Conservation (phyloP, 2,113 vertebrate species). For the Mionectes macconnelli region DNA sequence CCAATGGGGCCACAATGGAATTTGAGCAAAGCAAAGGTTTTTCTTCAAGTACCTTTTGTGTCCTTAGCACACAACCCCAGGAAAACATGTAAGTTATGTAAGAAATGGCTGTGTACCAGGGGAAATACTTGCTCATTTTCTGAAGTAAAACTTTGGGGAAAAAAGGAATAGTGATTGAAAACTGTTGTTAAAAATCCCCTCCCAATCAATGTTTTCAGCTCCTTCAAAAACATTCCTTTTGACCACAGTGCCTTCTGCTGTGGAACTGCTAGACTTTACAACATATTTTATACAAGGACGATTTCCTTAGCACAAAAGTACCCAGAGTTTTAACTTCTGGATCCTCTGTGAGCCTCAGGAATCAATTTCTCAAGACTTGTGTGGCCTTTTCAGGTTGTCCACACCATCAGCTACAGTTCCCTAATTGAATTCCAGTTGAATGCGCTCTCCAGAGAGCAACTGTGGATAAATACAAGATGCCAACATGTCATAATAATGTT, state of each 20-base stretch:
- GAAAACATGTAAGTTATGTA: not conserved
- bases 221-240: not conserved
- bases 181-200: not conserved
- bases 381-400: constrained; percentile 1
- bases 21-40: not conserved
- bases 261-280: not conserved
- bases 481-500: constrained; percentile 37
- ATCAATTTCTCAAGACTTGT: not conserved
- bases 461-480: constrained; percentile 20
- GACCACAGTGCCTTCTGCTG: not conserved
- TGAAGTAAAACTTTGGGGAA: not conserved
- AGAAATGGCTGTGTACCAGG: not conserved
- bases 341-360: not conserved
- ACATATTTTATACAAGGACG: not conserved
- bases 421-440: not conserved
- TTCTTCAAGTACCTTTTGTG: not conserved
- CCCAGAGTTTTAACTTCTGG: not conserved
- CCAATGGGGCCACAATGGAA: not conserved
- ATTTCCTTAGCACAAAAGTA: not conserved
- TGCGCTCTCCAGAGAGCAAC: not conserved
- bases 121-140: not conserved
- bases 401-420: not conserved
- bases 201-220: not conserved
- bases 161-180: not conserved
- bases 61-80: not conserved